Base-by-base conservation (phyloP, 2,888 invertebrate species). In the Polydrusus tereticollis region DNA sequence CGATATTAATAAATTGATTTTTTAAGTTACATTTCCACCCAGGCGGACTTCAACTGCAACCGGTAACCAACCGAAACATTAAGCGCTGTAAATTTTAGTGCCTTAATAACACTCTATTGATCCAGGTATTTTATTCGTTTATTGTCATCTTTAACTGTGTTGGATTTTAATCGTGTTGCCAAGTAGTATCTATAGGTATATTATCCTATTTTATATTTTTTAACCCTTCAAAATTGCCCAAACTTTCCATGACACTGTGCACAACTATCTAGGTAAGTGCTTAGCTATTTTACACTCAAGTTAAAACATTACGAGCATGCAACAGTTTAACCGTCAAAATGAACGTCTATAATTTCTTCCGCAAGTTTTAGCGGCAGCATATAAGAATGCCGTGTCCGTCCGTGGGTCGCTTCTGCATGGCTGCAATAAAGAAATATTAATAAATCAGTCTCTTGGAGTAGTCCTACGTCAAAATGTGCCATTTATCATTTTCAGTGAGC, bases 381-480 rank as follows among this genome's bases (percentile, higher is more conserved):
- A 52, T 29, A 26, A 52, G 26, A 29, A 16, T 12, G 52, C 16
- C 26, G 8, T 12, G 26, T 52, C 29, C 16, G 52, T 52, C 29
- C 29, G 52, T 52, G 52, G 52, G 52, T 16, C 50, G 50, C 50
- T 50, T 50, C 29, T 52, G 52, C 29, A 26, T 29, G 26, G 60
- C 20, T 47, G 26, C 50, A 47, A 33, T 50, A 33, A 36, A 63
- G 50, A 63, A 63, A 47, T 63, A 62, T 62, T 47, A 45, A 47
- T 63, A 63, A 63, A 47, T 63, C 50, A 50, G 45, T 47, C 16
- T 63, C 33, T 50, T 63, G 63, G 63, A 63, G 36, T 29, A 63
- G 20, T 47, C 63, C 63, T 50, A 63, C 63, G 45, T 50, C 63
- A 50, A 18, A 18, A 26, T 26, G 47, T 29, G 36, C 36, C 63